Evolutionary conservation across 2,113 vertebrate species (phyloP).

Genomic region (Megaceryle torquata): DNA sequence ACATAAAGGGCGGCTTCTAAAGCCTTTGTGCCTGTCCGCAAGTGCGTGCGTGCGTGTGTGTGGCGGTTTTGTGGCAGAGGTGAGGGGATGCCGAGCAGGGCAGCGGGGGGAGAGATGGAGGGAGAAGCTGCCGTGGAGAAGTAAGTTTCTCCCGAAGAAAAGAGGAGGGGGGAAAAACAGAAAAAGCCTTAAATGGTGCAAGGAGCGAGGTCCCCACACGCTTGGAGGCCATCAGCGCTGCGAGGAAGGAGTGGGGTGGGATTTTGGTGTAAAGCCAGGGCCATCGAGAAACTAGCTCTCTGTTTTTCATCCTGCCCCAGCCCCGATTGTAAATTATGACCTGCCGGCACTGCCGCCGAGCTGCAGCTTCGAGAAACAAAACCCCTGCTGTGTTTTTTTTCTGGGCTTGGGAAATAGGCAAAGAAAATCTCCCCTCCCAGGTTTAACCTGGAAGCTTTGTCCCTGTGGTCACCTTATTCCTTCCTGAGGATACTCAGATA

Average conservation of each 20-base stretch:
- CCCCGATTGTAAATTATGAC: conserved; percentile 65
- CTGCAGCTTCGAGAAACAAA: conserved; percentile 62
- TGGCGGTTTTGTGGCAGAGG: conserved; percentile 6
- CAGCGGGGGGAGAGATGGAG: neutral
- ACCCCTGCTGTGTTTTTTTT: conserved; percentile 6
- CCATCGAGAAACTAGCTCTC: conserved; percentile 17
- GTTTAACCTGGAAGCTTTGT: neutral
- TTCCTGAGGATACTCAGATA: neutral
- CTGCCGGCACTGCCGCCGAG: neutral
- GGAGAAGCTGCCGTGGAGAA: neutral
- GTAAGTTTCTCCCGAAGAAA: neutral
- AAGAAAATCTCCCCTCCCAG: neutral
- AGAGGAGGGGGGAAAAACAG: neutral
- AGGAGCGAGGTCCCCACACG: neutral
- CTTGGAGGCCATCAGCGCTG: neutral
- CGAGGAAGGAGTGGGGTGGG: conserved; percentile 40
- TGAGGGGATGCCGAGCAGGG: neutral
- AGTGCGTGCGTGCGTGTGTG: conserved; percentile 23
- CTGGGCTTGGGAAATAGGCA: conserved; percentile 19
- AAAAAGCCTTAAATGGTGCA: neutral
- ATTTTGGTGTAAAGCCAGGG: conserved; percentile 44
- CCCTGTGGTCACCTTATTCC: neutral
- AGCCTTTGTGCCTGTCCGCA: conserved; percentile 57
- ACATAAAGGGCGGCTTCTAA: conserved; percentile 75
- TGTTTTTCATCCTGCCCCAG: conserved; percentile 48